Base-by-base conservation (phyloP, 2,888 invertebrate species). In the Cantharis nigra region DNA sequence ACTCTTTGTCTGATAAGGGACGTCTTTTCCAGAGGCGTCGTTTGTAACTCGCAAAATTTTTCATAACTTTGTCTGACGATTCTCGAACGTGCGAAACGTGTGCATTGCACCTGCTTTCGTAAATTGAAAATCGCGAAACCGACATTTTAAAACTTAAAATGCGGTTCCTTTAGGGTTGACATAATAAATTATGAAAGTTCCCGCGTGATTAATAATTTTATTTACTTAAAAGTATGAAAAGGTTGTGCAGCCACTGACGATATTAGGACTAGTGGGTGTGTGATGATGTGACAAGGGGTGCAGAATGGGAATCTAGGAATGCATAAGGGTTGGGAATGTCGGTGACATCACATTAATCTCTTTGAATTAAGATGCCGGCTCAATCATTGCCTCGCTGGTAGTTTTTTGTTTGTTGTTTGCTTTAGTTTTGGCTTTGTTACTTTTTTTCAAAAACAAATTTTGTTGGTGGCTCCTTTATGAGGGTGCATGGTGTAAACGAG, bases 1-100 rank as follows among this genome's bases (percentile, higher is more conserved):
- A 86, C 87, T 86, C 84, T 84, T 83, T 84, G 87, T 85, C 87
- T 86, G 87, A 87, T 87, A 86, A 87, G 84, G 84, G 83, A 83
- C 78, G 82, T 81, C 80, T 81, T 71, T 67, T 23, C 73, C 77
- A 79, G 76, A 67, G 77, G 71, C 77, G 80, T 75, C 72, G 70
- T 14, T 67, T 67, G 18, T 67, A 67, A 67, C 33, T 71, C 16
- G 26, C n/a, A 33, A 33, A 49, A 49, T 70, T 13, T 70, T 70
- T 23, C 65, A 65, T 65, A 65, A 65, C 65, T 23, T 5, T 7
- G 14, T 13, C 26, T 11, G 30, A 69, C 10, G 28, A 69, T 26
- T 69, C 2, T n/a, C 2, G n/a, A n/a, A 49, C 4, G 49, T 49
- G n/a, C 49, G 49, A 49, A 49, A 49, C 49, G 49, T 49, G 10